Base-by-base conservation (phyloP, 2,113 vertebrate species). In the Rynchops niger region DNA sequence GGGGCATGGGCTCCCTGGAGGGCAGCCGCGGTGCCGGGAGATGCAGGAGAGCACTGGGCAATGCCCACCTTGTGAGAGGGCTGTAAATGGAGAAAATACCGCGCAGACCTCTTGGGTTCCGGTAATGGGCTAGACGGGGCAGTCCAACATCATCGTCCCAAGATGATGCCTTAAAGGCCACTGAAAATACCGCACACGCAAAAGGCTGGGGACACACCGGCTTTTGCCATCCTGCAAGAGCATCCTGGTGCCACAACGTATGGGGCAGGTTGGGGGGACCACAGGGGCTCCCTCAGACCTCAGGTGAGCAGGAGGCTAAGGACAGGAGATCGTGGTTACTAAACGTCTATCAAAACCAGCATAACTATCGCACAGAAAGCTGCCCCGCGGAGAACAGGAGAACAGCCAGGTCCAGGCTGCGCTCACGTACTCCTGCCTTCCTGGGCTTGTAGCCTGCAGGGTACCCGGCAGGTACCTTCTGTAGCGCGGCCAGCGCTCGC, bases 151-250 rank as follows among this genome's bases (percentile, higher is more conserved):
- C 73, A 2, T 3, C 52, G 18, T 34, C 52, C 20, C 29, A 9
- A 12, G 61, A 9, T 0, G 5, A 2, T 9, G 1, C 21, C 45
- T 43, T 3, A 21, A 55, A 50, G 40, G 19, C 29, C 47, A 13
- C 53, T 36, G 8, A 4, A 73, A 71, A 65, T 2, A 26, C 13
- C 5, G 0, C 0, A 1, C 2, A 0, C 2, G 0, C 2, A 9
- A 73, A 23, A 47, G 13, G 16, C 34, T 65, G 88, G 25, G 66
- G 38, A 15, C 2, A 5, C 17, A 9, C 49, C 22, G 56, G 30
- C 8, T 36, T 14, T 34, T 15, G 26, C n/a, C 15, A 20, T 7
- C 22, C 77, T 58, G 30, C 43, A 36, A 25, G 66, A 69, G 34
- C 42, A 62, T 5, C 21, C 49, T 2, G 4, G 34, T 4, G 49